phyloP scores from a whole-genome alignment of 92 coral and sea anemone species.

The Diadumene lineata region DNA sequence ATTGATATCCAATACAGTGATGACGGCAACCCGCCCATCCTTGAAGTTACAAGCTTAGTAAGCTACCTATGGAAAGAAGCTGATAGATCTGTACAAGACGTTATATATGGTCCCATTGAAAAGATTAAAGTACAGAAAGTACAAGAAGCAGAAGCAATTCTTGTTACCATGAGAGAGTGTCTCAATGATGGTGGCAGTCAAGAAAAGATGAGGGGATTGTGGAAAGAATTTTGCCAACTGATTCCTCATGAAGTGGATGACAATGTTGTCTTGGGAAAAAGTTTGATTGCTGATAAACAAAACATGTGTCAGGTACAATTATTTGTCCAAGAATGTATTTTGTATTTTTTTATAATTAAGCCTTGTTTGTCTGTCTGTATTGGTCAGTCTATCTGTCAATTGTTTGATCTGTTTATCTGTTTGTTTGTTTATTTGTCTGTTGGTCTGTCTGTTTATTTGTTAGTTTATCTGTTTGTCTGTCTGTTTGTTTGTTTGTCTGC shows the following conservation, averaged over 20 bases:
- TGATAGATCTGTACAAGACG: conserved; percentile 64
- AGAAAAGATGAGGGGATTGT: conserved; percentile 37
- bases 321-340: too few species aligned
- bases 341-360: too few species aligned
- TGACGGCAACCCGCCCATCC: conserved; percentile 57
- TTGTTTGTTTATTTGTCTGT: too few species aligned
- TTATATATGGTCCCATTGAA: conserved; percentile 66
- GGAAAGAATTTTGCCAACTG: conserved; percentile 76
- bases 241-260: conserved; percentile 61
- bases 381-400: too few species aligned
- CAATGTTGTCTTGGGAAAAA: conserved; percentile 43
- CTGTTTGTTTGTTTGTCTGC: too few species aligned
- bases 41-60: conserved; percentile 66
- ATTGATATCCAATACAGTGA: conserved; percentile 23
- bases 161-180: conserved; percentile 60
- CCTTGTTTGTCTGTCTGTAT: too few species aligned
- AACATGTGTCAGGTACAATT: conserved; percentile 96
- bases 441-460: too few species aligned
- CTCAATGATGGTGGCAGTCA: conserved; percentile 26
- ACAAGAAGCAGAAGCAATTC: conserved; percentile 85
- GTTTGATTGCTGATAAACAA: conserved; percentile 82
- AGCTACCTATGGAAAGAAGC: conserved; percentile 93
- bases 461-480: too few species aligned
- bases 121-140: conserved; percentile 77
- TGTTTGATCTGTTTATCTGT: too few species aligned